Evolutionary conservation across 2,113 vertebrate genomes (phyloP).

Genomic region (Craseonycteris thonglongyai): DNA sequence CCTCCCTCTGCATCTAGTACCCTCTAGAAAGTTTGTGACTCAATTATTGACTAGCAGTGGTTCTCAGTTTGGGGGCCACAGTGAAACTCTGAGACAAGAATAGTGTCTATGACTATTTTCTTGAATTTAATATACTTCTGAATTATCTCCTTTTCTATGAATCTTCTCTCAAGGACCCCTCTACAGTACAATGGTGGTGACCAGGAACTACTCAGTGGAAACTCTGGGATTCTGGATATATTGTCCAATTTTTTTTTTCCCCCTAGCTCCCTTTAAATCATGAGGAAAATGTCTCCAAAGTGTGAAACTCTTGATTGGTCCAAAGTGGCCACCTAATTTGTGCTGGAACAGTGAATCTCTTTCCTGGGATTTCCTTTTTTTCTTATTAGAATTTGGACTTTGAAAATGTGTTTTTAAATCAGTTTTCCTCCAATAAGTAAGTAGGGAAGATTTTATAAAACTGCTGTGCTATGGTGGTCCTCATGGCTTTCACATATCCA

Average conservation of each 20-base stretch:
- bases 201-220: background rate
- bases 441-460: background rate
- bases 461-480: background rate
- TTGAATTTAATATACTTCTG: background rate
- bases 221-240: background rate
- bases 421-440: background rate
- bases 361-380: background rate
- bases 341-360: background rate
- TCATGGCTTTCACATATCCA: background rate
- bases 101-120: background rate
- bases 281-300: background rate
- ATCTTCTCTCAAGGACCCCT: background rate
- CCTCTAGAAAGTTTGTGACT: background rate
- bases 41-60: background rate
- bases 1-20: background rate
- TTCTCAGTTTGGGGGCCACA: background rate
- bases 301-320: background rate
- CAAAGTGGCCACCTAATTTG: background rate
- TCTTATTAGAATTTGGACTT: background rate
- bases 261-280: background rate
- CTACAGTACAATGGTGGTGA: background rate
- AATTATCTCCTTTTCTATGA: background rate
- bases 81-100: background rate
- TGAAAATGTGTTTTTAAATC: background rate
- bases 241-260: accelerated